Evolutionary conservation across 2,797 vertebrate genomes (phyloP), one percentile per base, ranked within the genome.

Genomic region (Sarcoramphus papa): DNA sequence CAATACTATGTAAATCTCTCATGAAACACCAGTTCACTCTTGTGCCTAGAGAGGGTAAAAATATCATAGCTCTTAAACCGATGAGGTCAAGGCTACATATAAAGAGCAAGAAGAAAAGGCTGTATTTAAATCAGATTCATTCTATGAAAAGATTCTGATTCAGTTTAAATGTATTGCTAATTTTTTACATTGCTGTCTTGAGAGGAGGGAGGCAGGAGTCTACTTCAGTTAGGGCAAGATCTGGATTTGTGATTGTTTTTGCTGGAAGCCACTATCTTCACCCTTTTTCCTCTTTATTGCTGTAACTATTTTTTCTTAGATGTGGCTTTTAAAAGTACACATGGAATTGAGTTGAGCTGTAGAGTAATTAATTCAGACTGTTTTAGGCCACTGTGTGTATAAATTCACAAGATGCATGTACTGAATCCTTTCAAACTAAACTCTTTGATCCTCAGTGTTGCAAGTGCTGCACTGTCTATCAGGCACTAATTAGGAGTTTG

Each of bases 311-410:
- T 84, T 77, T 88, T 57, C 12, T 22, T 47, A 67, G 28, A 31
- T 31, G 12, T 48, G 54, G 18, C 56, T 94, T 85, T 86, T 86
- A 65, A 60, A 88, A 79, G 50, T 75, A 78, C 28, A 54, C 22
- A 4, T 17, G 19, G 41, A 90, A 57, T n/a, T 54, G 47, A 67
- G 28, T 6, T 86, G 60, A 75, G 30, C 67, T 90, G 6, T 9
- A 25, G n/a, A 73, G 51, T 94, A 85, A 95, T 85, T 89, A 93
- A 89, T 90, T 90, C 78, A 83, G 92, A 69, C 75, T 77, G n/a
- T 4, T 95, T 62, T 35, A 79, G 68, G 45, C 12, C 23, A 60
- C 73, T 30, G 7, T 79, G 53, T 57, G 2, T 78, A 51, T 41
- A 62, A 84, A 78, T 87, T 92, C 63, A 81, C 37, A 82, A 41